phyloP scores from a whole-genome alignment of 2,113 vertebrate genomes.

The Gymnogyps californianus region DNA sequence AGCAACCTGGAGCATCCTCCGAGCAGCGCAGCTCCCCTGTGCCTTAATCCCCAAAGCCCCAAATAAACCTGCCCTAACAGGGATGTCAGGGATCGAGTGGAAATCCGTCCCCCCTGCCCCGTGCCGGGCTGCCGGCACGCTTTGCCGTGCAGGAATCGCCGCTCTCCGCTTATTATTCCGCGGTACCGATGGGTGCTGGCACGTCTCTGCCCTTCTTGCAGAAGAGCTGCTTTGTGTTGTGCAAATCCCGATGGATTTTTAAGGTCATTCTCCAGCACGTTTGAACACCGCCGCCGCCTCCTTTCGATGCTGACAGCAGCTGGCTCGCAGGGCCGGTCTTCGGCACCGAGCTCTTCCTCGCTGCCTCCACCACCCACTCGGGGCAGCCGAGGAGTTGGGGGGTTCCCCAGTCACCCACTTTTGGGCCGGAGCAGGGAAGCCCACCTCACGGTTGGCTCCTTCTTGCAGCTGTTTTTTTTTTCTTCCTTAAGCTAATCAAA shows the following conservation, averaged over 20 bases:
- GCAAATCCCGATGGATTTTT: background rate
- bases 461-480: background rate
- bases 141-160: rapidly evolving
- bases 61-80: background rate
- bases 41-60: background rate
- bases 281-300: background rate
- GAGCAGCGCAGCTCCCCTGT: background rate
- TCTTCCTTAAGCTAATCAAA: constrained; percentile 11
- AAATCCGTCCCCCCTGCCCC: background rate
- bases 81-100: rapidly evolving
- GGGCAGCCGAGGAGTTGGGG: background rate
- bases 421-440: background rate
- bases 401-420: background rate
- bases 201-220: background rate
- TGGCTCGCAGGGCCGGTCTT: background rate
- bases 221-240: background rate
- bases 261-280: background rate
- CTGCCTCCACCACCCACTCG: rapidly evolving
- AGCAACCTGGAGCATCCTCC: background rate
- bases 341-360: background rate
- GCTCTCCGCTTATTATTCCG: background rate
- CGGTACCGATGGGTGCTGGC: background rate
- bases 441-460: background rate
- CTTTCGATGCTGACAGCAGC: background rate
- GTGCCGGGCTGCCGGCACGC: background rate